These are phyloP conservation scores for Linepithema humile DNA, from an alignment of 1,140 invertebrate species.

Conservation along the genomic window DNA sequence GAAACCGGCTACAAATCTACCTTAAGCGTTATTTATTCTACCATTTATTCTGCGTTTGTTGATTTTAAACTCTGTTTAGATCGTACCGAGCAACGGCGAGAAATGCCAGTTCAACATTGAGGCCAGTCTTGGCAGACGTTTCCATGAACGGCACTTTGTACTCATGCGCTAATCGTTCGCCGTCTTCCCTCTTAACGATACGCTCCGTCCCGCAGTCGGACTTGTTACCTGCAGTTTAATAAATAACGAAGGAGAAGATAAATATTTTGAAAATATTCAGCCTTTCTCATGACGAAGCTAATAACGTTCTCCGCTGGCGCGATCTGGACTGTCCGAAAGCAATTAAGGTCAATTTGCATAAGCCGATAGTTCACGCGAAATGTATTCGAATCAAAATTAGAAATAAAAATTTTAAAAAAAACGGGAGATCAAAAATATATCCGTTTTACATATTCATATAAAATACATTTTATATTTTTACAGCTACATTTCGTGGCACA, in stretches of 20 bases:
- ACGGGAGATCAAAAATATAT: not conserved
- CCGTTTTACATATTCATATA: not conserved
- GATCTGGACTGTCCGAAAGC: not conserved
- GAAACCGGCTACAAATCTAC: not conserved
- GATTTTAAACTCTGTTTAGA: not conserved
- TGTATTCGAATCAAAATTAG: not conserved
- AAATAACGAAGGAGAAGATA: constrained; percentile 10
- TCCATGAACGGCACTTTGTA: constrained; percentile 95
- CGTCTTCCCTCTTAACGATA: constrained; percentile 91
- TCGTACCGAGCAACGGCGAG: constrained; percentile 89
- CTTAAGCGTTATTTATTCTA: not conserved
- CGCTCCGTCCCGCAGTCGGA: constrained; percentile 91
- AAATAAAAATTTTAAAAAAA: too few species aligned
- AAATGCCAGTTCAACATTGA: constrained; percentile 93
- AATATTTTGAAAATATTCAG: not conserved
- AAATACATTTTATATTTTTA: too few species aligned
- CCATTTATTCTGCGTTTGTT: constrained; percentile 14
- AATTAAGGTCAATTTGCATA: constrained; percentile 27
- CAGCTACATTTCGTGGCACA: too few species aligned
- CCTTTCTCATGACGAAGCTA: not conserved
- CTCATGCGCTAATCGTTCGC: constrained; percentile 91
- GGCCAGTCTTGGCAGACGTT: constrained; percentile 93
- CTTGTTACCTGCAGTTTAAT: constrained; percentile 90
- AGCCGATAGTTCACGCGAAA: not conserved
- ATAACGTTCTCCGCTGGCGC: not conserved